Base-by-base conservation (phyloP, 1,140 invertebrate genomes). In the Drosophila pseudoananassae region DNA sequence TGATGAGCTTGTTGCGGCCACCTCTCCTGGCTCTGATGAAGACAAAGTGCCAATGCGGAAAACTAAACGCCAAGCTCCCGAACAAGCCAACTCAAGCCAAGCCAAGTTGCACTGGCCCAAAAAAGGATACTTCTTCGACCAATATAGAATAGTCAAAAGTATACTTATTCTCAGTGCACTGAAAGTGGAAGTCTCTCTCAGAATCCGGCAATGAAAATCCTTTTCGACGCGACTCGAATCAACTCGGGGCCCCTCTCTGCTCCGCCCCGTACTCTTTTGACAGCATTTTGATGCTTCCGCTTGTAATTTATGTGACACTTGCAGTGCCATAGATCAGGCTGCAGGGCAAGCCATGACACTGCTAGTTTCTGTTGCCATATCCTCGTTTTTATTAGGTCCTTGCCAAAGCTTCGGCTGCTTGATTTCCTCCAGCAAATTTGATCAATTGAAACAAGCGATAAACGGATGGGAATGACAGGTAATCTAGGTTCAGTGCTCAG, bases 231-330 rank as follows among this genome's bases (percentile, higher is more conserved):
- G 51, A 60, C 60, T 51, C 36, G 50, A 49, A 53, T 76, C 60
- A 51, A 64, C 53, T 82, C 45, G 46, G 61, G 46, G 68, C 29
- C 23, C 14, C 17, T 20, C 12, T 8, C 31, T 23, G 7, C 36
- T 20, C 3, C 27, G 9, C n/a, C 45, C 45, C 27, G 15, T 29
- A 59, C 46, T 25, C 63, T 63, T 75, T 85, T 85, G 77, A 87
- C 73, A 87, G 65, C 82, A 72, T 87, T 87, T 87, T 88, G 82
- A 87, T 87, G 82, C 78, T 87, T 82, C 83, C 83, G 83, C 66
- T 88, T 82, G 82, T 88, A 87, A 88, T 87, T 87, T 87, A 87
- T 87, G 83, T 88, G 82, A 88, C 82, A 88, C 82, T 87, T 87
- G 78, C 83, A 87, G 64, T 75, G 72, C 61, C 78, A 78, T 87